Base-by-base conservation (phyloP, 2,113 vertebrate species). In the Rhagologus leucostigma region DNA sequence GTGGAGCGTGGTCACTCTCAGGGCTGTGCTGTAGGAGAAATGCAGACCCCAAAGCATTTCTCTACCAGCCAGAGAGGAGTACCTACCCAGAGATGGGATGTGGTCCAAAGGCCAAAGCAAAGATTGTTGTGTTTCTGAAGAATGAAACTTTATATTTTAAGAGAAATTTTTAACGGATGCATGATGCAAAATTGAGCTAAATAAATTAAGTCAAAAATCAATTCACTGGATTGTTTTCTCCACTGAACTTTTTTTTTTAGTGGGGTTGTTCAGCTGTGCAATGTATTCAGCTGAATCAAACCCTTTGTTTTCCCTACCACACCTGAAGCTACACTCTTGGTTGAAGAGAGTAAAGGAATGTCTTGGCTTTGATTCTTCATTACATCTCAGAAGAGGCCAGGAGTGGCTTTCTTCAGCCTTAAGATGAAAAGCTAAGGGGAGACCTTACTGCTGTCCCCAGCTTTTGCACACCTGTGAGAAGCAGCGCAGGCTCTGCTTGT, bases 401-500 rank as follows among this genome's bases (percentile, higher is more conserved):
- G 47, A 75, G 11, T 33, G n/a, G 11, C 13, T 41, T 92, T 67
- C 29, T 90, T 75, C 15, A 78, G 27, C 46, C 46, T 56, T 29
- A 10, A 42, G 14, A 71, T 33, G 35, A 39, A 26, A 46, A 71
- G 30, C 33, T 60, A 2, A 52, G 13, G 35, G 39, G 9, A 33
- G 14, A 49, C 29, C 21, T 67, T 44, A 1, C 33, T 73, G 42
- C 35, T 81, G 24, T 65, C 10, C 37, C 41, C 20, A 35, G 37
- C 29, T 57, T 6, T 35, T 29, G 27, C n/a, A 33, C 2, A 0
- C 24, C 62, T 32, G 11, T 0, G 0, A 41, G 39, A 50, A 39
- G 53, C 42, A 62, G n/a, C 56, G 15, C 16, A 24, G 3, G 26
- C 41, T 46, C 3, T 52, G 22, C 37, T 39, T 71, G 56, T 65